A percentile compares a stretch with the other conserved stretches of the same genome.
These are phyloP conservation scores for Polydrusus tereticollis DNA, from an alignment of 2,888 invertebrate species.

Conservation along the genomic window DNA sequence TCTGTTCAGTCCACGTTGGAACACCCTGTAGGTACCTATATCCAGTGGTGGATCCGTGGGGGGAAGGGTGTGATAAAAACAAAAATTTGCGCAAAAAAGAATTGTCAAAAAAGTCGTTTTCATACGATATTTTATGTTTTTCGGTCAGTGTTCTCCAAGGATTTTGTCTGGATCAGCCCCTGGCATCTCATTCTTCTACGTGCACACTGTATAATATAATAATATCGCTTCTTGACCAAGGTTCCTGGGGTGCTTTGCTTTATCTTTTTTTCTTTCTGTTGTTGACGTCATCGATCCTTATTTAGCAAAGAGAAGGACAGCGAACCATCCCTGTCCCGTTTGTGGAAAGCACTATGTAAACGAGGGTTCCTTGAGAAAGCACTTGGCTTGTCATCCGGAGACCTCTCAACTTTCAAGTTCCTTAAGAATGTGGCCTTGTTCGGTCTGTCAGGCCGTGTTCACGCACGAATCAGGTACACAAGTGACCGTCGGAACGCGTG, in stretches of 20 bases:
- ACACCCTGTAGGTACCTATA: too few relatives aligned
- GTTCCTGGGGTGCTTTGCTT: constrained; percentile 68
- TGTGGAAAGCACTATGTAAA: constrained; percentile 97
- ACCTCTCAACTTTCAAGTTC: constrained; percentile 88
- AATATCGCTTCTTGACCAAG: constrained; percentile 53
- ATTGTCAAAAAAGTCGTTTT: too few relatives aligned
- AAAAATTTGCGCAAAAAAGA: too few relatives aligned
- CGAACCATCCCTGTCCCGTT: constrained; percentile 94
- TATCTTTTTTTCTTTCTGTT: constrained; percentile 72
- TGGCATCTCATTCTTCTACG: too few relatives aligned
- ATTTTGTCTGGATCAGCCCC: too few relatives aligned
- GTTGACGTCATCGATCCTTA: constrained; percentile 82
- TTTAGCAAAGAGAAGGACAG: constrained; percentile 93
- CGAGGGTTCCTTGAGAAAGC: constrained; percentile 92
- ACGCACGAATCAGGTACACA: constrained; percentile 90
- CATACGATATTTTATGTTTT: too few relatives aligned
- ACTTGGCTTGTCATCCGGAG: constrained; percentile 94
- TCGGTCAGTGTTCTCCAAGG: too few relatives aligned
- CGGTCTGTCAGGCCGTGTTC: constrained; percentile 94
- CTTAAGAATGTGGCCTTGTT: constrained; percentile 96
- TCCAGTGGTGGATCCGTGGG: too few relatives aligned
- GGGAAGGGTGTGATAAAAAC: too few relatives aligned
- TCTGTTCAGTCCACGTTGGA: too few relatives aligned
- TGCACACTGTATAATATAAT: constrained; percentile 20
- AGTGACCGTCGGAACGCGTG: constrained; percentile 9